phyloP scores from a whole-genome alignment of 2,797 vertebrate genomes.

The Scleropages formosus region DNA sequence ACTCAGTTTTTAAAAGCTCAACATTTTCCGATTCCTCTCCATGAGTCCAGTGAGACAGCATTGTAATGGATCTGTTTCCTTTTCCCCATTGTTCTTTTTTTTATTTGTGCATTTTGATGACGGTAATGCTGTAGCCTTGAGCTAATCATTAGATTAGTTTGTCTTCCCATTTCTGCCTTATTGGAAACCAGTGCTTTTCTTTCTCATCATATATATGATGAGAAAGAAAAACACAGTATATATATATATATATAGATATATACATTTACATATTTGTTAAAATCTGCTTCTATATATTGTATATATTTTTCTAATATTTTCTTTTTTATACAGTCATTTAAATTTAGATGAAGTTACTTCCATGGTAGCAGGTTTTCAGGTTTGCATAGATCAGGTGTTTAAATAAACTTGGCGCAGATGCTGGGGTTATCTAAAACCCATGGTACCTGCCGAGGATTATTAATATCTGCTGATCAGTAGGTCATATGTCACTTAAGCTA shows the following conservation, averaged over 20 bases:
- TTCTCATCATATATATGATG: too few species aligned
- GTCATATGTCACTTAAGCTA: not conserved
- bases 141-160: not conserved
- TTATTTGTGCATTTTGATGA: not conserved
- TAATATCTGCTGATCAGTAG: not conserved
- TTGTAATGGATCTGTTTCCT: not conserved
- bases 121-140: not conserved
- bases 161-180: not conserved
- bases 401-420: not conserved
- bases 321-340: not conserved
- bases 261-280: too few species aligned
- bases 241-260: not conserved
- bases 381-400: not conserved
- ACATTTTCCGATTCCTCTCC: constrained; percentile 5
- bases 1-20: not conserved
- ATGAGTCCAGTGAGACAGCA: not conserved
- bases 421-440: not conserved
- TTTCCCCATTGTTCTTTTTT: not conserved
- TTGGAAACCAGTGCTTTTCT: not conserved
- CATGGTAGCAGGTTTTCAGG: not conserved
- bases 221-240: too few species aligned
- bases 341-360: not conserved
- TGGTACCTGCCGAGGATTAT: not conserved
- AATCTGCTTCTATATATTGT: not conserved
- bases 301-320: not conserved